Conservation (phyloP, 2,797 vertebrate genomes). For the Sebastes itinus region DNA sequence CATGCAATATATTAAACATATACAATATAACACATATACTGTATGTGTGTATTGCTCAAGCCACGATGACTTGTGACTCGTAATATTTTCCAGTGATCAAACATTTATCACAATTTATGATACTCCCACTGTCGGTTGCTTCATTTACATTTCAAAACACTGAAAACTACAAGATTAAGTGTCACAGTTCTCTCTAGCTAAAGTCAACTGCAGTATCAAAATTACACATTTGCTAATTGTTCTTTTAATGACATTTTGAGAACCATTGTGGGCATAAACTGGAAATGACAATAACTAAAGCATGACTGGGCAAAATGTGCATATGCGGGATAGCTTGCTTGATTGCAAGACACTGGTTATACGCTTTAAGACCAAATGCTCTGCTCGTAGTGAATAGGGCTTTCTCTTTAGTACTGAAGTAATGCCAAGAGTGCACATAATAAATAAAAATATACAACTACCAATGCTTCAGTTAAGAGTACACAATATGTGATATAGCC, state of each 20-base stretch:
- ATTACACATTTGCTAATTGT: neutral
- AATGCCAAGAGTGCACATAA: neutral
- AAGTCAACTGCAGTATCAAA: neutral
- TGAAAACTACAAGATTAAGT: neutral
- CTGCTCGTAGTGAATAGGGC: neutral
- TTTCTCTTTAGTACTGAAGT: neutral
- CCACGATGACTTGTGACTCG: neutral
- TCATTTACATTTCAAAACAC: neutral
- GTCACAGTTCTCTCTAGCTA: neutral
- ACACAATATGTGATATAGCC: neutral
- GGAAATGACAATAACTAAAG: neutral
- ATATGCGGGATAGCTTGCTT: neutral
- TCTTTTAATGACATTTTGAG: neutral
- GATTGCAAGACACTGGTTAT: neutral
- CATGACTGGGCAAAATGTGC: neutral
- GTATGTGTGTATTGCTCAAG: neutral
- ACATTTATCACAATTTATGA: neutral
- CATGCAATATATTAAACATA: neutral
- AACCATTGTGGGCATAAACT: neutral
- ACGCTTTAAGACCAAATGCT: neutral
- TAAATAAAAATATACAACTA: neutral
- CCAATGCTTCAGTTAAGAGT: neutral
- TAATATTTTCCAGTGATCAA: neutral
- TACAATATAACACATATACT: neutral
- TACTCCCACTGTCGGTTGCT: neutral